Evolutionary conservation across 2,797 vertebrate genomes (phyloP).

Genomic region (Brachyalestes nurse): DNA sequence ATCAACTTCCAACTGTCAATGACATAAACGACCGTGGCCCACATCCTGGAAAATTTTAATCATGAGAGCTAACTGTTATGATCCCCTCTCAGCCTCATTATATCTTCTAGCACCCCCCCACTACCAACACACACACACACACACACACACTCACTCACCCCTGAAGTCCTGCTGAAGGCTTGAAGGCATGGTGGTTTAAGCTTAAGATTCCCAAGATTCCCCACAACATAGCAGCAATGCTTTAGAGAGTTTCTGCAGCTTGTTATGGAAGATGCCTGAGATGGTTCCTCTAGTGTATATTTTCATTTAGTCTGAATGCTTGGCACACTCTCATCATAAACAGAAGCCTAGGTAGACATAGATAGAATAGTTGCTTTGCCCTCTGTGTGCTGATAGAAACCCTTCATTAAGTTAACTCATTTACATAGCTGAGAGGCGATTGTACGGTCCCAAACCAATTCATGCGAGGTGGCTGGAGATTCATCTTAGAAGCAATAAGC

Average conservation of each 20-base stretch:
- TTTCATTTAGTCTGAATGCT: conserved; percentile 96
- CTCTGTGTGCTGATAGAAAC: conserved; percentile 85
- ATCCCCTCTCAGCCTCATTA: conserved; percentile 46
- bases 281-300: conserved; percentile 89
- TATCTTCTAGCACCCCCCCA: background rate
- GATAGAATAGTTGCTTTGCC: conserved; percentile 80
- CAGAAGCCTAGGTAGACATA: conserved; percentile 91
- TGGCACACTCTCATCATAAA: conserved; percentile 89
- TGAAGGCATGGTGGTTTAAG: conserved; percentile 75
- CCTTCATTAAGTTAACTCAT: conserved; percentile 89
- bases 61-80: conserved; percentile 47
- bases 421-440: conserved; percentile 72
- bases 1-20: conserved; percentile 37
- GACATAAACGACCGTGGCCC: conserved; percentile 41
- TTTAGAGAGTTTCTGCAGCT: conserved; percentile 90
- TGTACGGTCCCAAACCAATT: conserved; percentile 37
- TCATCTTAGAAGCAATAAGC: conserved; percentile 6
- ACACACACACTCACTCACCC: conserved; percentile 35
- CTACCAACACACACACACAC: conserved; percentile 8
- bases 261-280: conserved; percentile 92
- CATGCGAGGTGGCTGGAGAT: conserved; percentile 47
- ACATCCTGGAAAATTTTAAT: conserved; percentile 61
- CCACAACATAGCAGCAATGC: conserved; percentile 89
- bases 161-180: conserved; percentile 70
- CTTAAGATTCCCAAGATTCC: conserved; percentile 93